These are phyloP conservation scores for Pipistrellus kuhlii DNA, from an alignment of 2,797 vertebrate genomes.

Conservation along the genomic window DNA sequence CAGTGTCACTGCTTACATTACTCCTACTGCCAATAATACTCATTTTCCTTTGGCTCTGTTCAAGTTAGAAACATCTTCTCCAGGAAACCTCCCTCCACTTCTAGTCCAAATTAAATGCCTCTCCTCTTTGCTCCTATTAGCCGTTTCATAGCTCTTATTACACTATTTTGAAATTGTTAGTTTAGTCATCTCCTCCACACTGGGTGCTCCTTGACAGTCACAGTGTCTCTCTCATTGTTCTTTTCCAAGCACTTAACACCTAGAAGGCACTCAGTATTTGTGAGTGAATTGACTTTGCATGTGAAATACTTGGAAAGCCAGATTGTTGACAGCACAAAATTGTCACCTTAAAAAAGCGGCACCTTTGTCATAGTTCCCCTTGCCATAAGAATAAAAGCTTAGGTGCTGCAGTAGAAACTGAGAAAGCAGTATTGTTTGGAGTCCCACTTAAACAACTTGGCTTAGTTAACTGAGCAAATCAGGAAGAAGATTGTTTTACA, in stretches of 20 bases:
- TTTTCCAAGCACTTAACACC: not conserved
- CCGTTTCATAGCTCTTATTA: not conserved
- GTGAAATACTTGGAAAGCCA: slow-evolving; percentile 44
- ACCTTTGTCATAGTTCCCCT: not conserved
- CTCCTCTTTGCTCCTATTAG: not conserved
- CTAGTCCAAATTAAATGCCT: not conserved
- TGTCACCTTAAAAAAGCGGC: not conserved
- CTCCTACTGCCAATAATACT: not conserved
- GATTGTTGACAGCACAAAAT: not conserved
- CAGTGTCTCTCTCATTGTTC: not conserved
- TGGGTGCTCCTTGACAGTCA: not conserved
- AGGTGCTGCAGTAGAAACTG: not conserved
- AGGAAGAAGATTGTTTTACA: slow-evolving; percentile 22
- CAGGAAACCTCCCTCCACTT: not conserved
- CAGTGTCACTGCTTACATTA: not conserved
- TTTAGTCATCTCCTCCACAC: not conserved
- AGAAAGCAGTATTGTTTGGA: not conserved
- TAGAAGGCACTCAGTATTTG: not conserved
- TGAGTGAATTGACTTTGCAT: slow-evolving; percentile 48
- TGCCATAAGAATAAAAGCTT: not conserved
- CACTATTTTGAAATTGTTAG: not conserved
- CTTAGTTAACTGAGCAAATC: slow-evolving; percentile 11
- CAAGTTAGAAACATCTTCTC: not conserved
- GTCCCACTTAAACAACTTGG: not conserved
- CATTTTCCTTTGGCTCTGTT: not conserved